Base-by-base conservation (phyloP, 1,140 invertebrate genomes). In the Drosophila takahashii region DNA sequence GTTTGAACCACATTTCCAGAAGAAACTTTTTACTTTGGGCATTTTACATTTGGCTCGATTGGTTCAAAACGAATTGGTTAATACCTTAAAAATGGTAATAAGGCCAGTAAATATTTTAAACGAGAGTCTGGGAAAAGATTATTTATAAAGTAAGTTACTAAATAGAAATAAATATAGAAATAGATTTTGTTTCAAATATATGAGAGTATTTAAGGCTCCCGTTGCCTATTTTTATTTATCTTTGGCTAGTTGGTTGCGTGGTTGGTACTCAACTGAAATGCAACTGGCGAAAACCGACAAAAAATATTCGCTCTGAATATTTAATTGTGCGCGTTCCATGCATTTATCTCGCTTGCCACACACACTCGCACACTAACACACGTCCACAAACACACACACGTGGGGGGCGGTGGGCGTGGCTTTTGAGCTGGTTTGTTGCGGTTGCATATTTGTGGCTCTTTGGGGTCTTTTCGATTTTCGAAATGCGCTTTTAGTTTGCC, bases 241-340 rank as follows among this genome's bases (percentile, higher is more conserved):
- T 70, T 69, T 39, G 62, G 64, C n/a, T 69, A 69, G 64, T 69
- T 70, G 62, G 26, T 18, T 69, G 45, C 51, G 34, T 47, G 41
- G 66, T 32, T 47, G 50, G 41, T 27, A 47, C 66, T 70, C 67
- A 71, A 70, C 65, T 56, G 65, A 64, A 71, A 57, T 71, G 41
- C 50, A 69, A 70, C 64, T 47, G 66, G 64, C 50, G 64, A 48
- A 56, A 57, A 69, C 66, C 64, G 66, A 69, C 48, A 67, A 69
- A 71, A 77, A 86, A 81, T 86, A 85, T 86, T 86, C 81, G 77
- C 73, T 85, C 81, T 85, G 81, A 81, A 85, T 85, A 86, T 85
- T 85, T 86, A 85, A 85, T 85, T 85, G 81, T 85, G 81, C 81
- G 81, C 69, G 66, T 67, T 86, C 74, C 54, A 15, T 77, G 74